Evolutionary conservation across 2,113 vertebrate species (phyloP).

Genomic region (Cariama cristata): DNA sequence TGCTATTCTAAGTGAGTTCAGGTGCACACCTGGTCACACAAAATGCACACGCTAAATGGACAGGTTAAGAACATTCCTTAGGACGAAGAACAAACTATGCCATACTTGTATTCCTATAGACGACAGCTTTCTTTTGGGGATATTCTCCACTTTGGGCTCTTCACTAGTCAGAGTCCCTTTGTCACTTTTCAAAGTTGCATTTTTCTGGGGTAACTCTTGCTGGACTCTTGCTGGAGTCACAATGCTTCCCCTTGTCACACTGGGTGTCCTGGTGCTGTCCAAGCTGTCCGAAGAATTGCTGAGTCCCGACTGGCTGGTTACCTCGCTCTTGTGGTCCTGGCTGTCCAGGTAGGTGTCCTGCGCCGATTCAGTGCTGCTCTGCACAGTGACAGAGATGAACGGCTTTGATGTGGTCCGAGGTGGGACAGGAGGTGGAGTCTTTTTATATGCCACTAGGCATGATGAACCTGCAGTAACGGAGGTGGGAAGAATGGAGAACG

Average conservation of each 20-base stretch:
- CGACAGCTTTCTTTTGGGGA: slow-evolving; percentile 94
- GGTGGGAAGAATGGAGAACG: background rate
- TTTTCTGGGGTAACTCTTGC: slow-evolving; percentile 83
- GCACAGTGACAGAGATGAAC: slow-evolving; percentile 97
- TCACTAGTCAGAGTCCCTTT: slow-evolving; percentile 83
- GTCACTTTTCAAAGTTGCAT: slow-evolving; percentile 84
- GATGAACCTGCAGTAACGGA: slow-evolving; percentile 86
- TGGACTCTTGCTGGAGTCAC: slow-evolving; percentile 78
- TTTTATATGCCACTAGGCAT: slow-evolving; percentile 97
- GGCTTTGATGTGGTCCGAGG: slow-evolving; percentile 98
- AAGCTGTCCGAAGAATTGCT: slow-evolving; percentile 98
- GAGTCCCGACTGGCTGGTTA: slow-evolving; percentile 95
- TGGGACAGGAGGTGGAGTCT: slow-evolving; percentile 94
- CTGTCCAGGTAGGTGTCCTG: slow-evolving; percentile 98
- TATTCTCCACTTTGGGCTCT: slow-evolving; percentile 82
- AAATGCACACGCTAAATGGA: slow-evolving; percentile 19
- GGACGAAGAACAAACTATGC: slow-evolving; percentile 57
- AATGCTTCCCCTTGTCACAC: slow-evolving; percentile 83
- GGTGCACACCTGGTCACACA: slow-evolving; percentile 60
- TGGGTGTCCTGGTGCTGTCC: slow-evolving; percentile 93
- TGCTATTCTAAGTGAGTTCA: background rate
- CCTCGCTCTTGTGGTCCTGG: slow-evolving; percentile 93
- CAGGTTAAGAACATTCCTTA: slow-evolving; percentile 6
- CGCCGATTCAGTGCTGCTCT: slow-evolving; percentile 98
- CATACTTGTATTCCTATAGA: slow-evolving; percentile 99